A percentile compares a stretch with the other conserved stretches of the same genome.
phyloP scores from a whole-genome alignment of 2,113 vertebrate species.

The Haliaeetus leucogaster region DNA sequence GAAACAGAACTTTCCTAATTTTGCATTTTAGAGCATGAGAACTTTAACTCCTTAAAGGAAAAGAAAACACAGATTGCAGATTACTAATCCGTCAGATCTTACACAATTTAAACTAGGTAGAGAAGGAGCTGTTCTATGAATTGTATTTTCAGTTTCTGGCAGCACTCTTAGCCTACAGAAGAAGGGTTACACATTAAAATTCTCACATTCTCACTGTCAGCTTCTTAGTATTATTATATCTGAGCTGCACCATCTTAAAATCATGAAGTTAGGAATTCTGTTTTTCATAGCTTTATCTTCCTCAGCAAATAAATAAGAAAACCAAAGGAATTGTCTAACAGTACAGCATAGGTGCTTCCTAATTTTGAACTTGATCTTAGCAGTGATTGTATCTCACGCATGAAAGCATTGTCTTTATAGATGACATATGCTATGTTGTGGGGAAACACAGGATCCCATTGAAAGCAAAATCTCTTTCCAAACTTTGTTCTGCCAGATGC shows the following conservation, averaged over 20 bases:
- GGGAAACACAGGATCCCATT: not conserved
- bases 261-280: not conserved
- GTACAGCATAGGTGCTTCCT: not conserved
- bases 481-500: slow-evolving; percentile 48
- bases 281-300: slow-evolving; percentile 1
- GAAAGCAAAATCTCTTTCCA: slow-evolving; percentile 29
- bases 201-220: not conserved
- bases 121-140: not conserved
- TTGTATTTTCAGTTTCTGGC: slow-evolving; percentile 14
- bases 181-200: not conserved
- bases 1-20: not conserved
- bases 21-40: not conserved
- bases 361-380: slow-evolving; percentile 21
- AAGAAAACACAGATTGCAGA: not conserved
- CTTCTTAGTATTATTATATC: not conserved
- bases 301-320: not conserved
- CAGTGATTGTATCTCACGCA: not conserved
- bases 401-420: not conserved
- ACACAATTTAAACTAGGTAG: not conserved
- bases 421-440: not conserved
- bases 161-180: not conserved
- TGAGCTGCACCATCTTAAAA: not conserved
- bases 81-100: not conserved
- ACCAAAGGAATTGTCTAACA: not conserved
- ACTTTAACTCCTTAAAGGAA: not conserved